Evolutionary conservation across 2,113 vertebrate genomes (phyloP).

Genomic region (Herpailurus yagouaroundi): DNA sequence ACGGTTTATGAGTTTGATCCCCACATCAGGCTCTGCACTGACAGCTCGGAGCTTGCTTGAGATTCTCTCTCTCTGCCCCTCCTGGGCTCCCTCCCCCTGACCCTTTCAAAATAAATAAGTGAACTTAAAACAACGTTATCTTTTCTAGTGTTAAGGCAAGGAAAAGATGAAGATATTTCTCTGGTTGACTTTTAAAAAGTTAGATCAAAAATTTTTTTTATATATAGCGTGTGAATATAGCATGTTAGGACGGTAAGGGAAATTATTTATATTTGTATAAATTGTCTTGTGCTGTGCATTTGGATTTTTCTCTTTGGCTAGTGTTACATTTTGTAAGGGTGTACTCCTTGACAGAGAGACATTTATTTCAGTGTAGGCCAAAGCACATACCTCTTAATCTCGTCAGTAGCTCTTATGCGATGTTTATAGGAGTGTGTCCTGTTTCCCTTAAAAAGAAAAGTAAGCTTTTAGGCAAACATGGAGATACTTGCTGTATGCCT

Average conservation of each 20-base stretch:
- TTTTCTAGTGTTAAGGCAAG: neutral
- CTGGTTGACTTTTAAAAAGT: neutral
- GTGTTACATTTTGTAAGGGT: neutral
- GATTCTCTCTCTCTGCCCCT: too few relatives aligned
- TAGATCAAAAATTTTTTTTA: neutral
- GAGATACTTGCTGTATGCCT: neutral
- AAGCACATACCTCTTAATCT: neutral
- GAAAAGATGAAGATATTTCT: neutral
- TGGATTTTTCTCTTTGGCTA: neutral
- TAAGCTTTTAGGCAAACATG: neutral
- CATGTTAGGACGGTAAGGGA: neutral
- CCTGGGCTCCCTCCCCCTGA: too few relatives aligned
- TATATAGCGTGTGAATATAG: neutral
- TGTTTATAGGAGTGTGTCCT: neutral
- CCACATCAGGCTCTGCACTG: too few relatives aligned
- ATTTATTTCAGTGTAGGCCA: neutral
- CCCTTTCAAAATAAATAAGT: too few relatives aligned
- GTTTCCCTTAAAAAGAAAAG: neutral
- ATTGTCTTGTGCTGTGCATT: neutral
- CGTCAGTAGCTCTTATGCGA: neutral
- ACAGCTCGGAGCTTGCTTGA: too few relatives aligned
- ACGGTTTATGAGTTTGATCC: too few relatives aligned
- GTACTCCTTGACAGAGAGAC: neutral
- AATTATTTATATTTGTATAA: neutral
- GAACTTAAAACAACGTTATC: too few relatives aligned